These are phyloP conservation scores for Apotomis turbidana DNA, from an alignment of 2,888 invertebrate species.

Conservation along the genomic window DNA sequence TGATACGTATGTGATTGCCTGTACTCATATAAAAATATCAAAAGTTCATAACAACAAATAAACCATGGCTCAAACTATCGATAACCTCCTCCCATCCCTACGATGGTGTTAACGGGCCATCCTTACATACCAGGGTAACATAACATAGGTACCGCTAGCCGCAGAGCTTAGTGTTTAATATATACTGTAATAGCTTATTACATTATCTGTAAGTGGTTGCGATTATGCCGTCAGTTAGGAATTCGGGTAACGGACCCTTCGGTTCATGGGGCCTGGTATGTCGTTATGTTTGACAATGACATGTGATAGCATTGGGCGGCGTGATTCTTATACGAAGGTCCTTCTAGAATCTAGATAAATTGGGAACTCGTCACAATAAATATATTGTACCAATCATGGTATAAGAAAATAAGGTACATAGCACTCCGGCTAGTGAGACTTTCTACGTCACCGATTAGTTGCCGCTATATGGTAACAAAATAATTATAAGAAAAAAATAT, in stretches of 20 bases:
- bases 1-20: too few relatives aligned
- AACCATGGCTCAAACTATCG: constrained; percentile 39
- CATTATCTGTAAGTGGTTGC: constrained; percentile 59
- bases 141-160: constrained; percentile 80
- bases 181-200: constrained; percentile 64
- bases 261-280: constrained; percentile 42
- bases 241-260: constrained; percentile 65
- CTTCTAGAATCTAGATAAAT: constrained; percentile 8
- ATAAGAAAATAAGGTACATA: too few relatives aligned
- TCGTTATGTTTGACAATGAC: constrained; percentile 26
- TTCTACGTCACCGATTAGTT: too few relatives aligned
- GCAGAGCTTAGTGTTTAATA: constrained; percentile 61
- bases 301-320: constrained; percentile 14
- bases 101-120: constrained; percentile 68
- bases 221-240: constrained; percentile 61
- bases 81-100: constrained; percentile 57
- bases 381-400: too few relatives aligned
- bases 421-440: too few relatives aligned
- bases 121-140: constrained; percentile 68
- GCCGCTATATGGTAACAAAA: too few relatives aligned
- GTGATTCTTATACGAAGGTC: background rate
- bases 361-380: too few relatives aligned
- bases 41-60: too few relatives aligned
- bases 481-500: too few relatives aligned
- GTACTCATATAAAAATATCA: too few relatives aligned